These are phyloP conservation scores for Drosophila ananassae DNA, from an alignment of 1,140 invertebrate genomes.

Conservation along the genomic window DNA sequence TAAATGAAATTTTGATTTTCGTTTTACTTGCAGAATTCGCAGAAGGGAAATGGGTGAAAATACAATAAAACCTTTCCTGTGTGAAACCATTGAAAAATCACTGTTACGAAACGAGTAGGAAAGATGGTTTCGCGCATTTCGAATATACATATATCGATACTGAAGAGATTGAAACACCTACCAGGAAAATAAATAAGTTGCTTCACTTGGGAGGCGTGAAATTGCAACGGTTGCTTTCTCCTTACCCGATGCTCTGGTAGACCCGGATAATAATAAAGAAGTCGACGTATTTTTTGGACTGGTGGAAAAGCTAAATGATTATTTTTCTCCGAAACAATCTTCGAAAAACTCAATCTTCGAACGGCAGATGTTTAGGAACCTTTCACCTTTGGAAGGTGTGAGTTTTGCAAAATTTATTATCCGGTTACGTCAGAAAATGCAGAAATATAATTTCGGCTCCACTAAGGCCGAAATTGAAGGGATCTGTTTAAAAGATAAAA, in stretches of 20 bases:
- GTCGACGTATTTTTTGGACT: conserved; percentile 23
- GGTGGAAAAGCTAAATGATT: conserved; percentile 20
- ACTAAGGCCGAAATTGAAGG: conserved; percentile 34
- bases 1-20: conserved; percentile 15
- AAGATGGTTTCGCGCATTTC: conserved; percentile 20
- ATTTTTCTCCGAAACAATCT: conserved; percentile 26
- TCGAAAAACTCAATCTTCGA: conserved; percentile 39
- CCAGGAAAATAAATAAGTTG: conserved; percentile 16
- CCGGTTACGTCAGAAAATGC: conserved; percentile 22
- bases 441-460: conserved; percentile 24
- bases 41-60: conserved; percentile 10
- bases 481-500: conserved; percentile 36
- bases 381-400: conserved; percentile 26
- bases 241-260: conserved; percentile 18
- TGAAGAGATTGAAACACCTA: conserved; percentile 13
- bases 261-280: no score
- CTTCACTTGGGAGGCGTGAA: conserved; percentile 25
- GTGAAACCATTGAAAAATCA: conserved; percentile 10
- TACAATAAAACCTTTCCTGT: conserved; percentile 22
- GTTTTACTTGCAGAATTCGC: conserved; percentile 10
- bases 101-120: conserved; percentile 6
- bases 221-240: conserved; percentile 29
- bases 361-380: conserved; percentile 27
- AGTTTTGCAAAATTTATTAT: conserved; percentile 23
- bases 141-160: conserved; percentile 28